A percentile compares a stretch with the other conserved stretches of the same genome.
These are phyloP conservation scores for Coelogynopora nodosa DNA, from an alignment of 2,888 invertebrate species.

Conservation along the genomic window DNA sequence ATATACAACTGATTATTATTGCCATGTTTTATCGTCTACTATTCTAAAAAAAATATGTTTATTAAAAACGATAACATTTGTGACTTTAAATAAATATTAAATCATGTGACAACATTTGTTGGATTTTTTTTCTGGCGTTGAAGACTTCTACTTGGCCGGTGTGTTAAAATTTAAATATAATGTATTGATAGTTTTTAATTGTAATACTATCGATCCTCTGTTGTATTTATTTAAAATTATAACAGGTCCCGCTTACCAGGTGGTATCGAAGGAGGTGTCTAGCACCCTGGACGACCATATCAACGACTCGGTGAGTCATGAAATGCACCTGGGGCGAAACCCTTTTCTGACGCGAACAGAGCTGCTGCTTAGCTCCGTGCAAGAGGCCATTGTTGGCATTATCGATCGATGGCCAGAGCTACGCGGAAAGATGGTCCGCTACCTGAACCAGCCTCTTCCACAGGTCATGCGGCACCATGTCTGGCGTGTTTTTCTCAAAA, in stretches of 20 bases:
- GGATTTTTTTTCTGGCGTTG: too few species aligned
- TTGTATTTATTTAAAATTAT: constrained; percentile 39
- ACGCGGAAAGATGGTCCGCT: constrained; percentile 56
- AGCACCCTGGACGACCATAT: constrained; percentile 56
- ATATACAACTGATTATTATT: too few species aligned
- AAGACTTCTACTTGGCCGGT: too few species aligned
- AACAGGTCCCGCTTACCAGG: constrained; percentile 54
- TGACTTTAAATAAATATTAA: too few species aligned
- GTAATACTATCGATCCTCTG: too few species aligned
- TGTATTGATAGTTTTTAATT: too few species aligned
- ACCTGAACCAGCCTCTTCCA: constrained; percentile 58
- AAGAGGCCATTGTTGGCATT: constrained; percentile 57
- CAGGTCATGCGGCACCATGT: constrained; percentile 54
- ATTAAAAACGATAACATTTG: too few species aligned
- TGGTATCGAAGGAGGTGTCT: constrained; percentile 55
- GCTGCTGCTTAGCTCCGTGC: constrained; percentile 55
- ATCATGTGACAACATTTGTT: too few species aligned
- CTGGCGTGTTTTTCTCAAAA: constrained; percentile 58
- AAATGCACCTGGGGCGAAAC: constrained; percentile 55
- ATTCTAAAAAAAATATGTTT: too few species aligned
- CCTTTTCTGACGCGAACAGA: constrained; percentile 57
- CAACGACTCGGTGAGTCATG: constrained; percentile 57
- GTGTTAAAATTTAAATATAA: too few species aligned
- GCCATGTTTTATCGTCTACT: too few species aligned
- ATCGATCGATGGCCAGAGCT: constrained; percentile 60